Conservation (phyloP, 2,797 vertebrate species). For the Coregonus ussuriensis region DNA sequence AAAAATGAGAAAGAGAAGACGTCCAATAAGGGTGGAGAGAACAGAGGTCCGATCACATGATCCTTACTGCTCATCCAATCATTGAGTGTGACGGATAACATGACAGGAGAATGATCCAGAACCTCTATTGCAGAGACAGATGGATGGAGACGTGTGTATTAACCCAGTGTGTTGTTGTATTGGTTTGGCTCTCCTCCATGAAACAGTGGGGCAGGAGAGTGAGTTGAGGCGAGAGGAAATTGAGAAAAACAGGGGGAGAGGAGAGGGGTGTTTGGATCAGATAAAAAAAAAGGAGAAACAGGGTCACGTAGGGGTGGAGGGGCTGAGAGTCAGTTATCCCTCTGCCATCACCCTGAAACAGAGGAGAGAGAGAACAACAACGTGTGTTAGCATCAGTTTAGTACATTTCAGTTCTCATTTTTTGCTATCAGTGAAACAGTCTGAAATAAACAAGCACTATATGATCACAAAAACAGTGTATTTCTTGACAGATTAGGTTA, state of each 20-base stretch:
- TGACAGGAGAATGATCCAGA: background rate
- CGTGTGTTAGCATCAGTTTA: no score
- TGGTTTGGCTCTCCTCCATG: conserved; percentile 15
- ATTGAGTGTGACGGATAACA: conserved; percentile 10
- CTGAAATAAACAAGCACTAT: background rate
- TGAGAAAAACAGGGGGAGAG: conserved; percentile 8
- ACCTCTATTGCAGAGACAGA: background rate
- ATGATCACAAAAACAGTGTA: no score
- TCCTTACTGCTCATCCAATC: conserved; percentile 25
- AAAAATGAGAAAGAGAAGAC: conserved; percentile 11
- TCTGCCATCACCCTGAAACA: conserved; percentile 65
- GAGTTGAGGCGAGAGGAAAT: conserved; percentile 12
- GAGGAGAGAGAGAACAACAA: conserved; percentile 24
- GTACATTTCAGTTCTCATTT: no score
- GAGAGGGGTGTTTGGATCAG: conserved; percentile 20
- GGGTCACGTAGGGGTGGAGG: conserved; percentile 49
- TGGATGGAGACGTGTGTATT: conserved; percentile 17
- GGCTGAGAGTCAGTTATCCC: conserved; percentile 54
- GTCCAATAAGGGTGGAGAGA: conserved; percentile 16
- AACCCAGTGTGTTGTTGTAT: conserved; percentile 2
- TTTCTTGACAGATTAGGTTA: no score
- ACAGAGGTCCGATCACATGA: conserved; percentile 36
- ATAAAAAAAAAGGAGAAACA: background rate
- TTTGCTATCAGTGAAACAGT: background rate
- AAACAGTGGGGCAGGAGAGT: conserved; percentile 22